Evolutionary conservation across 2,113 vertebrate genomes (phyloP), one percentile per base, ranked within the genome.

Genomic region (Elephantulus edwardii): DNA sequence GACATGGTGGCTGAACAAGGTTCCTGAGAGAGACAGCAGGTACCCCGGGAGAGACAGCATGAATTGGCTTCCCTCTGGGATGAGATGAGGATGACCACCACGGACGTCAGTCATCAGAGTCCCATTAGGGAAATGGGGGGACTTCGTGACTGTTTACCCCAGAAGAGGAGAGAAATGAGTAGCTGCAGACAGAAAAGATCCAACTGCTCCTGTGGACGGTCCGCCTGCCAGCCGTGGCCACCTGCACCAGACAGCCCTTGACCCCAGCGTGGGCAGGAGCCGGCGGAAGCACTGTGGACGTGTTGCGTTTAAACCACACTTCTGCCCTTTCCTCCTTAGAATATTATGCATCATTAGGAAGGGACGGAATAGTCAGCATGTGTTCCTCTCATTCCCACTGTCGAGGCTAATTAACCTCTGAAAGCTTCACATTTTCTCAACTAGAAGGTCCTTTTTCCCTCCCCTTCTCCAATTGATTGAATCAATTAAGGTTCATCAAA

Each of bases 371-470:
- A 86, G 74, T 74, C 93, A 40, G 76, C 35, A 1, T 79, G 80
- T 68, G 79, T 9, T 52, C 22, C 68, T 71, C 4, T 33, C 81
- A 75, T 50, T 91, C 84, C 86, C 82, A 75, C 68, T 0, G 40
- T 70, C 35, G 56, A 87, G 54, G 50, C 70, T 87, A 89, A 92
- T 91, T 93, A 95, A 93, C 84, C 90, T 91, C 85, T 14, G 56
- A 75, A 68, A 93, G 66, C 38, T 66, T 93, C 64, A 60, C 1
- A 52, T 82, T 85, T 94, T 89, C 48, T 91, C 68, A 76, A 80
- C 72, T 89, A 71, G 62, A 72, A 93, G 60, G 50, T 72, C 28
- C 86, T 77, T 88, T 54, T 50, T 48, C 26, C 24, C 42, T 3
- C 26, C 35, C 8, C 20, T 40, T 77, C 78, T 5, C 40, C n/a